Percentiles rank a stretch among this genome's conserved stretches.
phyloP scores from a whole-genome alignment of 2,888 invertebrate species.

The Eurytoma adleriae region DNA sequence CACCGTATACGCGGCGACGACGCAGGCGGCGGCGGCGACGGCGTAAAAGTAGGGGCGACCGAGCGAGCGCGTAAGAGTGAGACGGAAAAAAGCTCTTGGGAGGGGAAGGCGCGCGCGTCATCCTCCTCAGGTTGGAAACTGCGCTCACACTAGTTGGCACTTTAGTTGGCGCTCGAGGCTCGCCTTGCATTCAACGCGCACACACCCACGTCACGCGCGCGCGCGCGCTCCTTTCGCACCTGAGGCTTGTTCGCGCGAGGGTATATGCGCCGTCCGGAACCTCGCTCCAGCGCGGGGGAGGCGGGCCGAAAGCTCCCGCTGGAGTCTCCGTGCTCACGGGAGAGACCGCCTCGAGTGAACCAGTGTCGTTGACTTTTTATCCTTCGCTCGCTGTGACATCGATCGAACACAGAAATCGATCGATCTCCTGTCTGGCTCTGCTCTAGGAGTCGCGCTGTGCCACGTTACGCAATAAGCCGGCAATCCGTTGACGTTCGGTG shows the following conservation, averaged over 20 bases:
- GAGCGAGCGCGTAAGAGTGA: conserved; percentile 42
- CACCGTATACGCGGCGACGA: conserved; percentile 16
- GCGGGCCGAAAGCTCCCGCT: too few relatives aligned
- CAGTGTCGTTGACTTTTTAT: too few relatives aligned
- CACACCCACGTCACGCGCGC: background rate
- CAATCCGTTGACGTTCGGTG: too few relatives aligned
- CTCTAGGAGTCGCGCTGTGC: too few relatives aligned
- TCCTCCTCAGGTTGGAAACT: conserved; percentile 74
- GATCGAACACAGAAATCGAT: too few relatives aligned
- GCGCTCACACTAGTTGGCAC: conserved; percentile 68
- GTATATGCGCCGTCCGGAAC: too few relatives aligned
- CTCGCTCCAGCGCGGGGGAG: too few relatives aligned
- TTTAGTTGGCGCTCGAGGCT: conserved; percentile 73
- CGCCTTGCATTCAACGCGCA: conserved; percentile 60
- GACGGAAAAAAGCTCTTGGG: conserved; percentile 24
- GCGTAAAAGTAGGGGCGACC: conserved; percentile 35
- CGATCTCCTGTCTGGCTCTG: too few relatives aligned
- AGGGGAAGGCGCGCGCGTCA: conserved; percentile 54
- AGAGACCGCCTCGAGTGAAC: too few relatives aligned
- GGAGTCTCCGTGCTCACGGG: too few relatives aligned
- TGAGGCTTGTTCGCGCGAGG: background rate
- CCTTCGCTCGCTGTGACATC: too few relatives aligned
- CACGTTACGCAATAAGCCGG: too few relatives aligned
- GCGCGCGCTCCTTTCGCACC: background rate
- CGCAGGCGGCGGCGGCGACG: conserved; percentile 13